A percentile compares a stretch with the other conserved stretches of the same genome.
Conservation (phyloP, 2,113 vertebrate species). For the Plecturocebus donacophilus region DNA sequence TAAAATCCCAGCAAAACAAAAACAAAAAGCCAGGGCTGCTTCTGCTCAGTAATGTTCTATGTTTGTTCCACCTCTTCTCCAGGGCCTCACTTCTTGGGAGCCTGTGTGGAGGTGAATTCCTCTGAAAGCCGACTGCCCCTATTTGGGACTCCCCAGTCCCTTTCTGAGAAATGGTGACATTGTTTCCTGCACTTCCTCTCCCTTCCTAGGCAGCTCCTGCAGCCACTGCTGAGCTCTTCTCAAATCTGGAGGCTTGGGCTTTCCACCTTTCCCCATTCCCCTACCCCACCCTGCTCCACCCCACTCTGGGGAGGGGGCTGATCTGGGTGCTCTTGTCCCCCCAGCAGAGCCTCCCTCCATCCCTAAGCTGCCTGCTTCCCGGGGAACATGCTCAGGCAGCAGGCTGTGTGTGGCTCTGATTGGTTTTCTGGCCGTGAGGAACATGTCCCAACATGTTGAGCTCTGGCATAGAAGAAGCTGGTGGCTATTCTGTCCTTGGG, state of each 20-base stretch:
- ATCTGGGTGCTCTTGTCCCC: neutral
- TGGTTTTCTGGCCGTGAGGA: neutral
- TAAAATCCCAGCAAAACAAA: neutral
- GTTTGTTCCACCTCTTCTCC: conserved; percentile 23
- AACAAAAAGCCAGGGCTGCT: neutral
- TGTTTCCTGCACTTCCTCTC: conserved; percentile 71
- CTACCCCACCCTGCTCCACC: neutral
- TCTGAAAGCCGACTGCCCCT: conserved; percentile 40
- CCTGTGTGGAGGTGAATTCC: conserved; percentile 54
- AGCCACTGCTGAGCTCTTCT: neutral
- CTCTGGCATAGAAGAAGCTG: neutral
- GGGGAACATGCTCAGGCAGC: neutral
- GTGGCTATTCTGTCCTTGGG: neutral
- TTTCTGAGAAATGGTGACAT: conserved; percentile 71
- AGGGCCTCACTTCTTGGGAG: conserved; percentile 53
- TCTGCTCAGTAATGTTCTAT: neutral
- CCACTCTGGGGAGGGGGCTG: neutral
- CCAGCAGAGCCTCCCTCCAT: neutral
- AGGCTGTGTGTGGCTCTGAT: neutral
- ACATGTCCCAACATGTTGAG: conserved; percentile 58
- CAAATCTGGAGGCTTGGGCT: neutral
- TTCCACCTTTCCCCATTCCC: neutral
- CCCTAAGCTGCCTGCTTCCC: neutral
- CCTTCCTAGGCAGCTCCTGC: neutral
- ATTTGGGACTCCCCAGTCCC: conserved; percentile 51